Evolutionary conservation across 2,888 invertebrate genomes (phyloP).

Genomic region (Brachycybe producta): DNA sequence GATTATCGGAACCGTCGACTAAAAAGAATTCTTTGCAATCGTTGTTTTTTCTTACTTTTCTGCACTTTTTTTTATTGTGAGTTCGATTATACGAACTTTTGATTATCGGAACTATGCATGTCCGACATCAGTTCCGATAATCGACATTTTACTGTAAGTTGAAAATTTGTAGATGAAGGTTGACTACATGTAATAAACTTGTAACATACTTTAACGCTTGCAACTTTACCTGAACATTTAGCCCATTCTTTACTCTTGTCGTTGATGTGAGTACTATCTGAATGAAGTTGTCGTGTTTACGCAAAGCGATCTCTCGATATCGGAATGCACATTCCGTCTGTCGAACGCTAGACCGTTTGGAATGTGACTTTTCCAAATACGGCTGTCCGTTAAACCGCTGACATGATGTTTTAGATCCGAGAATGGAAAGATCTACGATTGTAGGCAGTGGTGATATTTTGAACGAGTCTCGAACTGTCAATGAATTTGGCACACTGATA

Average conservation of each 20-base stretch:
- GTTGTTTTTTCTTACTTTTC: too few species aligned
- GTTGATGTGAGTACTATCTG: conserved; percentile 47
- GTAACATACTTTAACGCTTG: background rate
- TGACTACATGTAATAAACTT: background rate
- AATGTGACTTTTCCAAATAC: too few species aligned
- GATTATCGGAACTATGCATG: background rate
- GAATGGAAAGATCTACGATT: too few species aligned
- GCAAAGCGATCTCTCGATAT: conserved; percentile 44
- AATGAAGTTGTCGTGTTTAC: conserved; percentile 46
- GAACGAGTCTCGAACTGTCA: too few species aligned
- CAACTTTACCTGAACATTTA: conserved; percentile 45
- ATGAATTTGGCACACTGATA: too few species aligned
- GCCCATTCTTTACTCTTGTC: conserved; percentile 46
- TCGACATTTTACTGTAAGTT: background rate
- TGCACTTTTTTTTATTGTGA: too few species aligned
- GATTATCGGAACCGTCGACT: too few species aligned
- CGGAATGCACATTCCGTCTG: conserved; percentile 33
- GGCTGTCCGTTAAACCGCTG: too few species aligned
- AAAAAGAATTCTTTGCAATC: too few species aligned
- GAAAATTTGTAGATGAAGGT: background rate
- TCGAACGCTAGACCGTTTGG: conserved; percentile 28
- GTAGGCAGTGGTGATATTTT: too few species aligned
- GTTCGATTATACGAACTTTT: conserved; percentile 8
- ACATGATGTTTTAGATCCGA: too few species aligned
- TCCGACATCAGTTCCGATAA: background rate